Conservation (phyloP, 1,140 invertebrate genomes). For the Drosophila subobscura region DNA sequence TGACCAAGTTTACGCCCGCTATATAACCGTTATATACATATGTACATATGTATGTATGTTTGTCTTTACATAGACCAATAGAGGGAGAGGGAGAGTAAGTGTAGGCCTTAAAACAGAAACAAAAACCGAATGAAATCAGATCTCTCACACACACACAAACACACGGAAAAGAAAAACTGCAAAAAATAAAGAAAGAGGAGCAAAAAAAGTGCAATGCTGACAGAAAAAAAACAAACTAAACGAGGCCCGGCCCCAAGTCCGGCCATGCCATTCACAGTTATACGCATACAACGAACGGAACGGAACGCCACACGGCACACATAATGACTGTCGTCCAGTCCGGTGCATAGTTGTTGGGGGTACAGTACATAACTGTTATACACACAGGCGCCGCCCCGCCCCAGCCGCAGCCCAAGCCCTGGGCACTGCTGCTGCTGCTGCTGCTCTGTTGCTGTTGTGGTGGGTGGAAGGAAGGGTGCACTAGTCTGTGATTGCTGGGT, state of each 20-base stretch:
- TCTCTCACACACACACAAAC: neutral
- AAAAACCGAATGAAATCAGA: conserved; percentile 10
- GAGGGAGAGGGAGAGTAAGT: neutral
- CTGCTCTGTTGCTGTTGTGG: conserved; percentile 4
- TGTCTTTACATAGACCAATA: too few species aligned
- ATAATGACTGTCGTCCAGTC: conserved; percentile 8
- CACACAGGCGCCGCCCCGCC: conserved; percentile 14
- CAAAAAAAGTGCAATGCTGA: conserved; percentile 29
- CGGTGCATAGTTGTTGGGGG: conserved; percentile 3
- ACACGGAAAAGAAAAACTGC: neutral
- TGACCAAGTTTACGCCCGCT: conserved; percentile 35
- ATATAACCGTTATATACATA: neutral
- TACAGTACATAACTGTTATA: neutral
- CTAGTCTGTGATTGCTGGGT: conserved; percentile 61
- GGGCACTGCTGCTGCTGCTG: neutral
- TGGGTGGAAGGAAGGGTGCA: conserved; percentile 42
- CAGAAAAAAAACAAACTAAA: conserved; percentile 24
- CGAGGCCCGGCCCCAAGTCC: conserved; percentile 1
- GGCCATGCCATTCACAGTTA: conserved; percentile 49
- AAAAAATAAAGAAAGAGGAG: conserved; percentile 14
- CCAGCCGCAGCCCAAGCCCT: conserved; percentile 33
- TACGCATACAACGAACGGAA: conserved; percentile 30
- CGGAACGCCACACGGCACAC: conserved; percentile 36
- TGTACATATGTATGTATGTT: too few species aligned
- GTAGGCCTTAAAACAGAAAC: neutral